Evolutionary conservation across 1,140 invertebrate genomes (phyloP), one percentile per base, ranked within the genome.

Genomic region (Melipona quadrifasciata): DNA sequence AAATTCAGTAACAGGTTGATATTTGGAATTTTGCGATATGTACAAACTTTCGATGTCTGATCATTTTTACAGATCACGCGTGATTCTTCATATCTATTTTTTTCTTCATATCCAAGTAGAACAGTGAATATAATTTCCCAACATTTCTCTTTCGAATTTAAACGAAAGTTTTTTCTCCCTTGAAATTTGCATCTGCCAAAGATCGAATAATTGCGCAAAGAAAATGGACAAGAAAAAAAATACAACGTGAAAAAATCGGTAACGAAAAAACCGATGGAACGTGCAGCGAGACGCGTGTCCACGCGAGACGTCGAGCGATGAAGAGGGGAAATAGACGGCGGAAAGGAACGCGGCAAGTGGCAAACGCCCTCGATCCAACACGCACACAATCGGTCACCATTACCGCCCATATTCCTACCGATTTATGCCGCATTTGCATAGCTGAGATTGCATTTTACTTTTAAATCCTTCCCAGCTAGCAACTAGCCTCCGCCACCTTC

Each of bases 361-460:
- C 64, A 27, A 61, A 80, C 85, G 77, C 68, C 79, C 53, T 86
- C 87, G 87, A 89, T 88, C 84, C 87, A 89, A 76, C 19, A 57
- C 65, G 84, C 86, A 86, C 80, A 88, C 76, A 85, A 87, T 53
- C 58, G 79, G 86, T 72, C 83, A 80, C 76, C 86, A 53, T 81
- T 78, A 67, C 71, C 84, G 87, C 12, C 31, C 88, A 88, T 88
- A 89, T 86, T 86, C 57, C 72, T 47, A 67, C 57, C 88, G 90
- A 87, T 90, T 91, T 90, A 87, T 86, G 83, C 84, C 64, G 57
- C 75, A 89, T 91, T 90, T 89, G 78, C 90, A 90, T 90, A 90
- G 83, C 86, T 89, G 87, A 91, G 90, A 91, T 91, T 91, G 85
- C 90, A 91, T 91, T 91, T 91, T 91, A 91, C 90, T 90, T 91